Evolutionary conservation across 2,888 invertebrate species (phyloP).

Genomic region (Coecobrya sp.): DNA sequence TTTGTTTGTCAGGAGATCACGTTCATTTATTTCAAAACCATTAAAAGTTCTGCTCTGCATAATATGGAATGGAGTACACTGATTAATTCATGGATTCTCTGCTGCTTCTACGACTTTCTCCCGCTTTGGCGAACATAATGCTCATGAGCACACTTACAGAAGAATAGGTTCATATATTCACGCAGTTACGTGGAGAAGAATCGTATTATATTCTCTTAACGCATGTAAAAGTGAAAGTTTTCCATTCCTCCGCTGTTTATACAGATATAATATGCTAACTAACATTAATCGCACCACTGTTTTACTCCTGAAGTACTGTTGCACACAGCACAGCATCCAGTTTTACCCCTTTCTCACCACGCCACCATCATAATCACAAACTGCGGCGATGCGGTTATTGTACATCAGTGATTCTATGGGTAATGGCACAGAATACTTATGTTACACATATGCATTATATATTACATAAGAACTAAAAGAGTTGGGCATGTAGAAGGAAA

Average conservation of each 20-base stretch:
- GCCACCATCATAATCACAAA: conserved; percentile 58
- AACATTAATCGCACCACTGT: not conserved
- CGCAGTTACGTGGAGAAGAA: too few relatives aligned
- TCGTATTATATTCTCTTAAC: too few relatives aligned
- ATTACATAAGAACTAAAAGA: not conserved
- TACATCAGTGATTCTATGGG: conserved; percentile 47
- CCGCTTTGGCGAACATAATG: not conserved
- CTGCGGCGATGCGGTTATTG: conserved; percentile 55
- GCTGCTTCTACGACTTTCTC: not conserved
- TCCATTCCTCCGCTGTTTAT: not conserved
- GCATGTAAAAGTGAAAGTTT: conserved; percentile 29
- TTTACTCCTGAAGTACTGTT: not conserved
- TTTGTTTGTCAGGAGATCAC: conserved; percentile 25
- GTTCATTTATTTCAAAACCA: conserved; percentile 29
- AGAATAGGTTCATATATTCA: not conserved
- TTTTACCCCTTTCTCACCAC: conserved; percentile 15
- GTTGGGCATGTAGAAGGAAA: not conserved
- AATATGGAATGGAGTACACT: not conserved
- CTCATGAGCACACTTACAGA: not conserved
- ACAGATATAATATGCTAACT: not conserved
- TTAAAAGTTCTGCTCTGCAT: not conserved
- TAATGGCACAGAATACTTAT: conserved; percentile 14
- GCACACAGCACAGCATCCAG: not conserved
- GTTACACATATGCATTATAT: not conserved
- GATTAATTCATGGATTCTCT: conserved; percentile 49